Percentiles rank a stretch among this genome's conserved stretches.
Conservation (phyloP, 2,888 invertebrate species). For the Pteria penguin region DNA sequence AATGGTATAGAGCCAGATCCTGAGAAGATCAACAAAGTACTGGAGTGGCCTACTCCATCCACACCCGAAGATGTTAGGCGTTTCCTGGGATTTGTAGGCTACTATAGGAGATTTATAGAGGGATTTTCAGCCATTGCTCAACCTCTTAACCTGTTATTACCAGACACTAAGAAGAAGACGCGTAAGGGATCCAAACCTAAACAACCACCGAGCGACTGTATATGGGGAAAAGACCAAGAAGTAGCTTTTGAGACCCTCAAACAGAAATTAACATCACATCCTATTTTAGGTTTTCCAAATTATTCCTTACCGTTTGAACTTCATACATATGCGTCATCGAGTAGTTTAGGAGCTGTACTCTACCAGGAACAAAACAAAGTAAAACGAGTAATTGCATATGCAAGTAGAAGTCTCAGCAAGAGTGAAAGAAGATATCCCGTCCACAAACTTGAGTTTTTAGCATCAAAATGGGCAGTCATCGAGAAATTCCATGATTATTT, state of each 20-base stretch:
- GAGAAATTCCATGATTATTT: too few relatives aligned
- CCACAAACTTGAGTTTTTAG: too few relatives aligned
- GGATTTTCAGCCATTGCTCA: background rate
- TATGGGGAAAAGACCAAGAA: background rate
- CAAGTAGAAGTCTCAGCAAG: too few relatives aligned
- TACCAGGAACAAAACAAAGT: too few relatives aligned
- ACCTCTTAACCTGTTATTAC: background rate
- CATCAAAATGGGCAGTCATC: too few relatives aligned
- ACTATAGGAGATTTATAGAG: background rate
- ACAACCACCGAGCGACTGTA: background rate
- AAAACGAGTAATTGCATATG: too few relatives aligned
- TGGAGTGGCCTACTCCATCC: slow-evolving; percentile 11
- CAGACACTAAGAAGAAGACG: background rate
- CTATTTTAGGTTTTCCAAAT: too few relatives aligned
- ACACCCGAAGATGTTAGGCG: slow-evolving; percentile 26
- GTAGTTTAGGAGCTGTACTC: too few relatives aligned
- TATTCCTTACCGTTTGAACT: too few relatives aligned
- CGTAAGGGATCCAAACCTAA: background rate
- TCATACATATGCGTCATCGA: too few relatives aligned
- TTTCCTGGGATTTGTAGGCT: slow-evolving; percentile 22
- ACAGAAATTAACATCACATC: background rate
- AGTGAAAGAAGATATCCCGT: too few relatives aligned
- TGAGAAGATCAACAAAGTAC: slow-evolving; percentile 19
- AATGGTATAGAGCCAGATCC: slow-evolving; percentile 14
- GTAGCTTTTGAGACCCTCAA: background rate